phyloP scores from a whole-genome alignment of 1,140 invertebrate genomes.

The Drosophila miranda region DNA sequence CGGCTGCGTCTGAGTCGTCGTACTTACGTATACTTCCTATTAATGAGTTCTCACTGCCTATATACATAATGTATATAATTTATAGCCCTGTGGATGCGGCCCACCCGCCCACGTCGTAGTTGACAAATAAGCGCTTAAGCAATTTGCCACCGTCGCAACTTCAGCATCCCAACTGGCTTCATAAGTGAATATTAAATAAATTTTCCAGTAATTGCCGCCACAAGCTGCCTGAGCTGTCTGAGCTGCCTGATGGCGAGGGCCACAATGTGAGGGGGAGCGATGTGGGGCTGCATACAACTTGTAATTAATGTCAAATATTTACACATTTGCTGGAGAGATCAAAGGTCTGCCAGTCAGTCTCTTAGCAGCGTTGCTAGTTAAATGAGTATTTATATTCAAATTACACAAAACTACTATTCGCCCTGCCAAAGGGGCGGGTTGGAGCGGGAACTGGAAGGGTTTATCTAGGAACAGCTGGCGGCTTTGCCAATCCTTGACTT shows the following conservation, averaged over 20 bases:
- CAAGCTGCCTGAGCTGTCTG: too few species aligned
- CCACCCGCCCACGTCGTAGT: conserved; percentile 54
- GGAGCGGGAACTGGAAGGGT: background rate
- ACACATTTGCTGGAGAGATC: conserved; percentile 75
- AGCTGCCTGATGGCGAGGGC: conserved; percentile 10
- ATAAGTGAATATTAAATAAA: conserved; percentile 80
- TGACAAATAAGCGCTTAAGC: conserved; percentile 80
- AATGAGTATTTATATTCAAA: conserved; percentile 81
- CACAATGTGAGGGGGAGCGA: conserved; percentile 1
- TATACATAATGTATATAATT: conserved; percentile 60
- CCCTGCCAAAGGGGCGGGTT: background rate
- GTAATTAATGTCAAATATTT: conserved; percentile 81
- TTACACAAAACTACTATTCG: conserved; percentile 70
- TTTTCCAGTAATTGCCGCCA: conserved; percentile 73
- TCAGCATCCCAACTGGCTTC: conserved; percentile 17
- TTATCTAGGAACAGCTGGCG: conserved; percentile 30
- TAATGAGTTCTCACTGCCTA: conserved; percentile 72
- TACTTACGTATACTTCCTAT: conserved; percentile 41
- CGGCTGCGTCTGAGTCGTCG: conserved; percentile 21
- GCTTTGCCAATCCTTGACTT: conserved; percentile 10
- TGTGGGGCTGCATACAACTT: conserved; percentile 66
- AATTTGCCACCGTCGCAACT: conserved; percentile 68
- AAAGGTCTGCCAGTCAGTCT: conserved; percentile 64
- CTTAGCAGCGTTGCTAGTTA: conserved; percentile 70
- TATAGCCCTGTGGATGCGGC: conserved; percentile 9